Conservation (phyloP, 2,113 vertebrate genomes). For the Entosphenus tridentatus region DNA sequence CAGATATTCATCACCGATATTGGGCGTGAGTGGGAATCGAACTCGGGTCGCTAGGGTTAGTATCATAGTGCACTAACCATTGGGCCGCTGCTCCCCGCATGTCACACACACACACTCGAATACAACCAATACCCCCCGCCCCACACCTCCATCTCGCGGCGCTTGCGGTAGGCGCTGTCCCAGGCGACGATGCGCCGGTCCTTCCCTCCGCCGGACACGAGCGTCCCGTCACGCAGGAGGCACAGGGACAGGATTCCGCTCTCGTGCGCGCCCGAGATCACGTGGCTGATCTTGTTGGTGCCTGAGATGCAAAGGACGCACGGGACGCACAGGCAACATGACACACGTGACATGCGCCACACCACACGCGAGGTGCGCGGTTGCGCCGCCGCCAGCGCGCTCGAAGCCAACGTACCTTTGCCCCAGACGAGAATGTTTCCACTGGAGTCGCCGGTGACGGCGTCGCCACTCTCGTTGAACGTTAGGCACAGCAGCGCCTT, state of each 20-base stretch:
- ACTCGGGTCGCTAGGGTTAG: no score
- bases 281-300: constrained; percentile 74
- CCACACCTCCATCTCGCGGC: constrained; percentile 55
- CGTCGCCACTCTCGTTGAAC: constrained; percentile 88
- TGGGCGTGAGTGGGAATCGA: no score
- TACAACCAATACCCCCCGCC: no score
- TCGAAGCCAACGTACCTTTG: constrained; percentile 45
- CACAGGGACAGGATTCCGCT: constrained; percentile 85
- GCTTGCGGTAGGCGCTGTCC: constrained; percentile 67
- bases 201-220: constrained; percentile 80
- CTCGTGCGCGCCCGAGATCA: constrained; percentile 69
- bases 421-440: constrained; percentile 96
- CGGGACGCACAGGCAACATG: not conserved
- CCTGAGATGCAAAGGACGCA: constrained; percentile 25
- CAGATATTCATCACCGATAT: no score
- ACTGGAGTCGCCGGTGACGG: constrained; percentile 87
- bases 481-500: constrained; percentile 95
- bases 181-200: constrained; percentile 73
- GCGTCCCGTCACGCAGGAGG: constrained; percentile 64
- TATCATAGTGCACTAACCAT: no score
- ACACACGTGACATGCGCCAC: no score
- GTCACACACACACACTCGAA: no score
- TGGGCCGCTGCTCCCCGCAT: no score
- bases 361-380: no score
- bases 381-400: no score